Evolutionary conservation across 2,888 invertebrate species (phyloP).

Genomic region (Polia nebulosa): DNA sequence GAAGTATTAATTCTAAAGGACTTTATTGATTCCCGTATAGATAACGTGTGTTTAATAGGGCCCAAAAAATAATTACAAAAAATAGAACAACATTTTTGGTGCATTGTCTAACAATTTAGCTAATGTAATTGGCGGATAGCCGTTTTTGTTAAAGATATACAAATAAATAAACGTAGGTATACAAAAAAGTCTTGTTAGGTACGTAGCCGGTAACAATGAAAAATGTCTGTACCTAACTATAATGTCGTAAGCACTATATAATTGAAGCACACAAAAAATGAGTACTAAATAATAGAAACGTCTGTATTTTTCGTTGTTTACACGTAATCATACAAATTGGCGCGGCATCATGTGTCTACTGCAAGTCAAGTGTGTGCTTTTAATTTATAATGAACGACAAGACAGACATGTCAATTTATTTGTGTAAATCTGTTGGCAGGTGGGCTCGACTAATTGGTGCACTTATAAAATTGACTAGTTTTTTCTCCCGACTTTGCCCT

Average conservation of each 20-base stretch:
- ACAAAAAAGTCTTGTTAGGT: constrained; percentile 8
- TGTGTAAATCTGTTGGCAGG: constrained; percentile 50
- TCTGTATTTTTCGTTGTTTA: constrained; percentile 43
- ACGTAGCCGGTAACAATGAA: constrained; percentile 17
- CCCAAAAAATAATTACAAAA: no score
- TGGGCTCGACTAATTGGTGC: constrained; percentile 41
- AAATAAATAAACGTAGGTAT: not conserved
- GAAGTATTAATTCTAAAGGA: no score
- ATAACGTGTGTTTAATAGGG: no score
- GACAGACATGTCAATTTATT: constrained; percentile 54
- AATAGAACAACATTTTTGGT: no score
- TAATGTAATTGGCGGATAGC: no score
- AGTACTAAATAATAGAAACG: constrained; percentile 20
- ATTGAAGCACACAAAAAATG: constrained; percentile 57
- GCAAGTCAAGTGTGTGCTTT: constrained; percentile 32
- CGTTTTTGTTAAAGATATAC: no score
- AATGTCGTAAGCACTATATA: constrained; percentile 53
- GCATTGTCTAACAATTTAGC: not conserved
- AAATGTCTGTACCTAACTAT: constrained; percentile 21
- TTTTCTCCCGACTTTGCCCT: not conserved
- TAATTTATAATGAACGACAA: constrained; percentile 35
- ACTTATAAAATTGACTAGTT: not conserved
- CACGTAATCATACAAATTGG: constrained; percentile 57
- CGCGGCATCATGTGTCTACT: constrained; percentile 38
- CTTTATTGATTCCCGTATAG: no score